These are phyloP conservation scores for Oscheius myriophilus DNA, from an alignment of 2,888 invertebrate species.

Conservation along the genomic window DNA sequence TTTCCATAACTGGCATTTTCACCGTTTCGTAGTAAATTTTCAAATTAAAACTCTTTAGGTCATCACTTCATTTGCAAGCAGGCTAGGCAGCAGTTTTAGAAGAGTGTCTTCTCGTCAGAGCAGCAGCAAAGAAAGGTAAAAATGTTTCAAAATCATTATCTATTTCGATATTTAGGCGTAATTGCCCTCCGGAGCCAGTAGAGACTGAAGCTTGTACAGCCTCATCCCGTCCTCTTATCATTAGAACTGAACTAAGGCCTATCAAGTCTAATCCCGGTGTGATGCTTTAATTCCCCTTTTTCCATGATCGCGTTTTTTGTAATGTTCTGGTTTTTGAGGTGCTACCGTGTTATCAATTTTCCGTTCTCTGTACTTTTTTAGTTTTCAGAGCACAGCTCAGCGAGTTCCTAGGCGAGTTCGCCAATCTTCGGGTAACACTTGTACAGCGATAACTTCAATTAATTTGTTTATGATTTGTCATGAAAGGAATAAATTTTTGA, in stretches of 20 bases:
- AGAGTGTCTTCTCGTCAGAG: constrained; percentile 44
- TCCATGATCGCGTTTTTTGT: not conserved
- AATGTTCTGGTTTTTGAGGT: constrained; percentile 6
- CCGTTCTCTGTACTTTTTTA: not conserved
- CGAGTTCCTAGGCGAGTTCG: constrained; percentile 12
- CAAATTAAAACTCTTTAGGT: constrained; percentile 38
- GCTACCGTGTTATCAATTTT: constrained; percentile 4
- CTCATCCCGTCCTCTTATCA: constrained; percentile 51
- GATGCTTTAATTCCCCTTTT: constrained; percentile 20
- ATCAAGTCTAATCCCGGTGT: constrained; percentile 41
- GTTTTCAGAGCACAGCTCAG: constrained; percentile 23
- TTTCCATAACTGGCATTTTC: too few species aligned
- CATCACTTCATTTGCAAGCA: constrained; percentile 54
- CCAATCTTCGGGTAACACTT: constrained; percentile 17
- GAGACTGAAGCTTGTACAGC: constrained; percentile 42
- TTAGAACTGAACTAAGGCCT: constrained; percentile 42
- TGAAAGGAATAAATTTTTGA: too few species aligned
- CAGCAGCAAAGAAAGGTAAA: constrained; percentile 45
- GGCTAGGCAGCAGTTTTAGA: constrained; percentile 48
- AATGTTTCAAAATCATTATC: not conserved
- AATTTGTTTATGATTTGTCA: too few species aligned
- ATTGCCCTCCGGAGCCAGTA: not conserved
- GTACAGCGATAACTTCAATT: not conserved
- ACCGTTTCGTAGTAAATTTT: too few species aligned
- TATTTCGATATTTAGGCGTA: constrained; percentile 9